Percentiles rank a stretch among this genome's conserved stretches.
phyloP scores from a whole-genome alignment of 2,797 vertebrate genomes.

The Peromyscus eremicus region DNA sequence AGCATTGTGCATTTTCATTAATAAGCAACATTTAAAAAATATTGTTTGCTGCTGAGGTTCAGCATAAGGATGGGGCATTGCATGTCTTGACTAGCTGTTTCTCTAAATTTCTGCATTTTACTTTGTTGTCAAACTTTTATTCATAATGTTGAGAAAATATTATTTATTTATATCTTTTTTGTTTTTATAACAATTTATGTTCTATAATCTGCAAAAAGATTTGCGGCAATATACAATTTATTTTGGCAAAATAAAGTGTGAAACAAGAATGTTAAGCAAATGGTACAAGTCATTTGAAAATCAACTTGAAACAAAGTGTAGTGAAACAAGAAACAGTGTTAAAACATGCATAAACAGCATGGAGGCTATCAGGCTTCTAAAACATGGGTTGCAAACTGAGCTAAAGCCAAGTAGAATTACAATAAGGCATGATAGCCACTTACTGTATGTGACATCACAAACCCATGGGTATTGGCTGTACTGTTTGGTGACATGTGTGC shows the following conservation, averaged over 20 bases:
- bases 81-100: constrained; percentile 76
- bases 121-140: constrained; percentile 54
- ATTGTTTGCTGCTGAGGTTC: constrained; percentile 82
- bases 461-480: neutral
- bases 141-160: neutral
- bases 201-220: neutral
- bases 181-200: neutral
- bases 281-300: neutral
- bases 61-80: constrained; percentile 73
- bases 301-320: neutral
- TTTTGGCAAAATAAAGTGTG: neutral
- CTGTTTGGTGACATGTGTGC: neutral
- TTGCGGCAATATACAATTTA: neutral
- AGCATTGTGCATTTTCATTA: constrained; percentile 84
- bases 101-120: constrained; percentile 72
- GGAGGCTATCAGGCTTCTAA: neutral
- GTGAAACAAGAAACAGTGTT: neutral
- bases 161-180: constrained; percentile 26
- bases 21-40: constrained; percentile 86
- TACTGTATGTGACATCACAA: neutral
- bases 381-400: neutral
- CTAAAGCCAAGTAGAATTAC: neutral
- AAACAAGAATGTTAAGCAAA: neutral
- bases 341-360: neutral
- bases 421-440: neutral